Conservation (phyloP, 2,888 invertebrate genomes). For the Galeruca laticollis region DNA sequence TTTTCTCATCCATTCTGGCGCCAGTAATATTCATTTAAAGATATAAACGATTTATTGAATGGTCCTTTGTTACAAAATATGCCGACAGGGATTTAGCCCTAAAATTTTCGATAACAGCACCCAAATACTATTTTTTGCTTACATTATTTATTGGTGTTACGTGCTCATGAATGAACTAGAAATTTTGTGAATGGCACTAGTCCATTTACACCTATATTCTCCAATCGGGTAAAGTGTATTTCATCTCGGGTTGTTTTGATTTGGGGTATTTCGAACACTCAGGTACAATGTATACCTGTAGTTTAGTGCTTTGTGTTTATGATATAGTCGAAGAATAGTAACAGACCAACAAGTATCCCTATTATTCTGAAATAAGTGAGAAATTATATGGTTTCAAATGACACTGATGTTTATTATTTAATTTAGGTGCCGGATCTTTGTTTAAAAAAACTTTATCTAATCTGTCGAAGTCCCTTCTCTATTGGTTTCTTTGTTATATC, state of each 20-base stretch:
- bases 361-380: not conserved
- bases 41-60: constrained; percentile 24
- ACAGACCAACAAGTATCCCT: not conserved
- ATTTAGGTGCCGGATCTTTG: not conserved
- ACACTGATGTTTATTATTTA: not conserved
- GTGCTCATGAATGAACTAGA: constrained; percentile 29
- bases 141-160: constrained; percentile 31
- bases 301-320: not conserved
- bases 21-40: constrained; percentile 24
- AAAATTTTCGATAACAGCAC: constrained; percentile 14
- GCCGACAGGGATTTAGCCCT: constrained; percentile 12
- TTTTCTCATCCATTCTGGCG: constrained; percentile 19
- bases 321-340: not conserved
- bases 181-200: constrained; percentile 18
- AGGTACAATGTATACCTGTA: constrained; percentile 14
- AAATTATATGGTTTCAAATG: not conserved
- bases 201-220: constrained; percentile 34
- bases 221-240: constrained; percentile 3
- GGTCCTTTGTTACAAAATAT: constrained; percentile 8
- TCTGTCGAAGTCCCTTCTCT: too few species aligned
- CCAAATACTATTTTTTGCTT: constrained; percentile 18
- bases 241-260: constrained; percentile 2
- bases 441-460: too few species aligned
- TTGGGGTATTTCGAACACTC: not conserved
- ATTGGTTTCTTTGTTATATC: too few species aligned